Conservation (phyloP, 2,113 vertebrate genomes). For the Arizona elegans region DNA sequence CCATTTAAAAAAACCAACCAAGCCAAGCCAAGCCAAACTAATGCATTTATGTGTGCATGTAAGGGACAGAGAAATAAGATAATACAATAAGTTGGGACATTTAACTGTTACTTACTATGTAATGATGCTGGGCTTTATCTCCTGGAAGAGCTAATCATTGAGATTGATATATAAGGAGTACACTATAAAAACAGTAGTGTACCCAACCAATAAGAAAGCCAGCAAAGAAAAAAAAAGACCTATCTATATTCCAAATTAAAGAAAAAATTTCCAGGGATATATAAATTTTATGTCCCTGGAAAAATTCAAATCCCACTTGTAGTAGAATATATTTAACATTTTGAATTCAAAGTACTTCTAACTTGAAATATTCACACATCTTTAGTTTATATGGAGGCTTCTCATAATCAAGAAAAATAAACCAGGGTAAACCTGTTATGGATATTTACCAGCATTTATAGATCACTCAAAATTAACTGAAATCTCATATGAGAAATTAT, state of each 20-base stretch:
- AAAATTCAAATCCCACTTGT: neutral
- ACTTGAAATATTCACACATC: neutral
- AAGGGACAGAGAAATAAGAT: neutral
- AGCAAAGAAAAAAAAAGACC: neutral
- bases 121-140: neutral
- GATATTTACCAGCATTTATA: conserved; percentile 1
- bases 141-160: neutral
- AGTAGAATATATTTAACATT: neutral
- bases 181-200: neutral
- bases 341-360: neutral
- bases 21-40: neutral
- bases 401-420: neutral
- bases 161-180: neutral
- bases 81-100: neutral
- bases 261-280: neutral
- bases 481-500: conserved; percentile 16
- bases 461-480: neutral
- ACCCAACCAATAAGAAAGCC: neutral
- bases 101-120: neutral
- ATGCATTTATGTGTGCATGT: neutral
- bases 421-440: neutral
- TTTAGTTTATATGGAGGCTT: neutral
- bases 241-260: neutral
- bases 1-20: neutral
- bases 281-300: neutral